A percentile compares a stretch with the other conserved stretches of the same genome.
Evolutionary conservation across 2,888 invertebrate species (phyloP).

Genomic region (Harpagoxenus sublaevis): DNA sequence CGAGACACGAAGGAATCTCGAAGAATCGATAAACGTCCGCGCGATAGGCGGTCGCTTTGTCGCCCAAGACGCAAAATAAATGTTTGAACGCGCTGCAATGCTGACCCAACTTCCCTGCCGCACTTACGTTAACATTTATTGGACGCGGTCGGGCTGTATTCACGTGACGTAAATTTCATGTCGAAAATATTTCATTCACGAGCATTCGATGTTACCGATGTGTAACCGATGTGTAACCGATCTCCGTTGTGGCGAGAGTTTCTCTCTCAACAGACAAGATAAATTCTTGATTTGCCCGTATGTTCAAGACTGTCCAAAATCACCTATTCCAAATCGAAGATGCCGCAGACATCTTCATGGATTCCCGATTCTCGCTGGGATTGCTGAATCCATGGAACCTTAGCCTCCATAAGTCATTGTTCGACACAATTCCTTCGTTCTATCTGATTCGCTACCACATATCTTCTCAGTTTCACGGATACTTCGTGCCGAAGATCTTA

Average conservation of each 20-base stretch:
- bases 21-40: constrained; percentile 64
- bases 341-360: constrained; percentile 36
- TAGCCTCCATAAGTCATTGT: constrained; percentile 42
- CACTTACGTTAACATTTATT: constrained; percentile 59
- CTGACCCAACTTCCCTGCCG: constrained; percentile 35
- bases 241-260: neutral
- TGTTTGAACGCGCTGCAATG: constrained; percentile 56
- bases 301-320: neutral
- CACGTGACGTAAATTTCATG: constrained; percentile 6
- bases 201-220: neutral
- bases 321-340: constrained; percentile 11
- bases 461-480: constrained; percentile 10
- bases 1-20: constrained; percentile 60
- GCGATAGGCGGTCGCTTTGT: constrained; percentile 34
- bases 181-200: constrained; percentile 32
- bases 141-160: constrained; percentile 33
- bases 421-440: constrained; percentile 25
- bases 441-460: constrained; percentile 14
- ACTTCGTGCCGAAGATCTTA: constrained; percentile 16
- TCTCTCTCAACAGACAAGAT: neutral
- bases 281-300: constrained; percentile 26
- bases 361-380: constrained; percentile 17
- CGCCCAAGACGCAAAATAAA: constrained; percentile 55
- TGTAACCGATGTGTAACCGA: neutral
- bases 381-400: constrained; percentile 12